Evolutionary conservation across 2,113 vertebrate genomes (phyloP), one percentile per base, ranked within the genome.

Genomic region (Clarias macrocephalus): DNA sequence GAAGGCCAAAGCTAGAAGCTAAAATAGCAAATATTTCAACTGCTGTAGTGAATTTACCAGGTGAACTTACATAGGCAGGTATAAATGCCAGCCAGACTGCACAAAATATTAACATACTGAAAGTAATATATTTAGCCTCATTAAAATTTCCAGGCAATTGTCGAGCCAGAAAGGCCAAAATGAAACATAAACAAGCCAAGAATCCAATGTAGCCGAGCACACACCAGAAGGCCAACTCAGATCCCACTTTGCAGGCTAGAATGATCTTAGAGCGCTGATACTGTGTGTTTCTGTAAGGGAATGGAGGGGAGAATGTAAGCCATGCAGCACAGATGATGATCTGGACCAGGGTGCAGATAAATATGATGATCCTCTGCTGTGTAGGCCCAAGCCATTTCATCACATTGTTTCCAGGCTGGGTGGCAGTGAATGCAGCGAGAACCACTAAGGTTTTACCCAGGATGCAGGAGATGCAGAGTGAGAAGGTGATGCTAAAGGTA

Each of bases 21-120:
- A 95, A 88, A 89, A 95, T 95, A 0, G 94, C 94, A 89, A 95
- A 95, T 28, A 94, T 94, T 88, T 95, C 94, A 90, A 94, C 73
- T 92, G 83, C 95, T 3, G 95, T 94, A 52, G 94, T 95, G 73
- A 94, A 94, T 87, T 95, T 96, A 2, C 94, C 95, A 52, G 95
- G 95, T 70, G 95, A 95, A 88, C 95, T 96, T 83, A 95, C 91
- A 90, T 95, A 95, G 0, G 94, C 94, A 18, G 95, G 95, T 25
- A 95, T 95, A 16, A 95, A 95, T 25, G 94, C 92, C 63, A 94
- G 88, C 95, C 95, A 96, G 0, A 95, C 95, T 5, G 94, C 92
- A 88, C 93, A 95, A 90, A 95, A 95, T 87, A 95, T 95, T 88
- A 95, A 54, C 95, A 95, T 96, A 91, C 95, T 96, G 25, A 95